phyloP scores from a whole-genome alignment of 2,797 vertebrate genomes.

The Nannoperca obscura region DNA sequence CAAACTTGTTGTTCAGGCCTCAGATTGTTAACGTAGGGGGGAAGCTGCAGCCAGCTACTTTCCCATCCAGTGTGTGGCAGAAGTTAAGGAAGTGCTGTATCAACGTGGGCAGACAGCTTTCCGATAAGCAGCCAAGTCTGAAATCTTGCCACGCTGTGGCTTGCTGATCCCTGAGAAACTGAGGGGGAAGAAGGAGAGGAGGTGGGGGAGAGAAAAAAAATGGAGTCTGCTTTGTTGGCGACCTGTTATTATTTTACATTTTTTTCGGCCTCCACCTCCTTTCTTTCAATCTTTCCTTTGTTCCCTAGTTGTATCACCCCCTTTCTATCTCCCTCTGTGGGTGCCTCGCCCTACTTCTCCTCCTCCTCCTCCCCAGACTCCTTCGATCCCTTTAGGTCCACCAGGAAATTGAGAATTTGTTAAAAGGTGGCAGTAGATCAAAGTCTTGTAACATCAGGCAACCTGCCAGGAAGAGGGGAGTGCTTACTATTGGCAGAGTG shows the following conservation, averaged over 20 bases:
- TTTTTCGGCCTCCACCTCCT: constrained; percentile 23
- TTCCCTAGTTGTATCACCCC: constrained; percentile 55
- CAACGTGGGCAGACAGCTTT: constrained; percentile 74
- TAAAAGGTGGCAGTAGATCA: constrained; percentile 85
- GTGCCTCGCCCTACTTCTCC: neutral
- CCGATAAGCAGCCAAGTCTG: constrained; percentile 71
- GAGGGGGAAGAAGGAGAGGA: constrained; percentile 54
- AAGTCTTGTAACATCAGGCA: constrained; percentile 78
- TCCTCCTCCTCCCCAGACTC: constrained; percentile 38
- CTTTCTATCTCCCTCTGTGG: constrained; percentile 42
- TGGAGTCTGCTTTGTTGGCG: constrained; percentile 23
- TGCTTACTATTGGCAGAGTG: constrained; percentile 55
- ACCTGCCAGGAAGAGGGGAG: constrained; percentile 68
- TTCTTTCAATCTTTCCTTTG: constrained; percentile 41
- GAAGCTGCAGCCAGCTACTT: constrained; percentile 63
- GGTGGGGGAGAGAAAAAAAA: constrained; percentile 4
- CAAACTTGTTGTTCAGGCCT: constrained; percentile 41
- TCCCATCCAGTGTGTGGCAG: constrained; percentile 50
- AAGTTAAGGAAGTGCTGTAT: constrained; percentile 66
- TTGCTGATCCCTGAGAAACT: constrained; percentile 63
- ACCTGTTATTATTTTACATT: constrained; percentile 33
- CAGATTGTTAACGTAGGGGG: constrained; percentile 41
- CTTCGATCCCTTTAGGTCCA: constrained; percentile 61
- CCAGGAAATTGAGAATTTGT: constrained; percentile 81
- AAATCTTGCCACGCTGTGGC: constrained; percentile 68